Percentiles rank a stretch among this genome's conserved stretches.
These are phyloP conservation scores for Rhipidura dahli DNA, from an alignment of 2,113 vertebrate genomes.

Conservation along the genomic window DNA sequence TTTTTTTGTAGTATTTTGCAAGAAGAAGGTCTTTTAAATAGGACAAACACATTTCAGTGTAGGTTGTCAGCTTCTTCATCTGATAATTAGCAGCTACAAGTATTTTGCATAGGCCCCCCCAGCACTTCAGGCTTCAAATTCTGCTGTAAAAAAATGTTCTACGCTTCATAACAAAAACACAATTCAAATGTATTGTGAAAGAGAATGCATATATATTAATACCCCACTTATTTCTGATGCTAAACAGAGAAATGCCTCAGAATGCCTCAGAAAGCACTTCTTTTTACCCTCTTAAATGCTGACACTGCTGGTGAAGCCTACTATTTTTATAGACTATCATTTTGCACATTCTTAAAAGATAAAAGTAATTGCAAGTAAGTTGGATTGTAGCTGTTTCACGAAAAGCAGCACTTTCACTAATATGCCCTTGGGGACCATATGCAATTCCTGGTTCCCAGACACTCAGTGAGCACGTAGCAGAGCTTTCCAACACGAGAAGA, in stretches of 20 bases:
- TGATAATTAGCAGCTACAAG: background rate
- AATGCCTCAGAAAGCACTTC: background rate
- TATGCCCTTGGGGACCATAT: background rate
- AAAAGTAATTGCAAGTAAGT: background rate
- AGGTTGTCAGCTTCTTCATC: background rate
- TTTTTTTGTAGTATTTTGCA: background rate
- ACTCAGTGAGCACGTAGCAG: fast-evolving
- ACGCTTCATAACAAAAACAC: background rate
- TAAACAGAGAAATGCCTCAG: background rate
- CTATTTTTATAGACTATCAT: conserved; percentile 6
- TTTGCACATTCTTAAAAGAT: conserved; percentile 50
- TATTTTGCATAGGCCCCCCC: background rate
- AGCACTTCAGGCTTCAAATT: background rate
- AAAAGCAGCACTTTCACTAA: conserved; percentile 15
- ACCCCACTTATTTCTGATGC: background rate
- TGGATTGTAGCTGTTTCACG: background rate
- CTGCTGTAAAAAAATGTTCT: background rate
- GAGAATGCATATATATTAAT: background rate
- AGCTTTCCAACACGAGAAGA: background rate
- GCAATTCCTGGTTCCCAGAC: conserved; percentile 18
- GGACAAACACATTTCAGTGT: background rate
- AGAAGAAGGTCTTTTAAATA: background rate
- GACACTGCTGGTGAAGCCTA: background rate
- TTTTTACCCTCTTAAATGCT: background rate
- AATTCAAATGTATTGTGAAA: background rate